phyloP scores from a whole-genome alignment of 2,888 invertebrate species.

The Vanessa cardui region DNA sequence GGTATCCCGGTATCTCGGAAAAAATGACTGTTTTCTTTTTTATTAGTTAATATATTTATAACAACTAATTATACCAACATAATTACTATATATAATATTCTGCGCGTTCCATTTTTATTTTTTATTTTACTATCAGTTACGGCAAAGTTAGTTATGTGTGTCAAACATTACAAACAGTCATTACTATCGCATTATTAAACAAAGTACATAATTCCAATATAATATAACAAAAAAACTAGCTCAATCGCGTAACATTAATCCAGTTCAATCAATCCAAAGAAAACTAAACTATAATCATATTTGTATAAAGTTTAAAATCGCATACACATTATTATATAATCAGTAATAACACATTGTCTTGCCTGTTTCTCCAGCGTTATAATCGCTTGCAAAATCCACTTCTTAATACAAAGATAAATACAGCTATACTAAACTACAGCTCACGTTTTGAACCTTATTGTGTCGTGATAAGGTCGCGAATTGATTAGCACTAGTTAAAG shows the following conservation, averaged over 20 bases:
- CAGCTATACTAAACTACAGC: neutral
- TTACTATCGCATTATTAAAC: neutral
- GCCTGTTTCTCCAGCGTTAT: neutral
- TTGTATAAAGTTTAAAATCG: neutral
- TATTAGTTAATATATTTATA: too few species aligned
- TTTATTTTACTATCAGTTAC: too few species aligned
- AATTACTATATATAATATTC: too few species aligned
- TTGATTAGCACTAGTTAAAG: neutral
- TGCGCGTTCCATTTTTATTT: too few species aligned
- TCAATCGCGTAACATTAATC: conserved; percentile 15
- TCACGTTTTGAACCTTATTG: neutral
- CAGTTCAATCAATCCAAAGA: neutral
- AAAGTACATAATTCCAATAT: neutral
- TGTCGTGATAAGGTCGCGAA: neutral
- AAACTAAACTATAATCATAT: neutral
- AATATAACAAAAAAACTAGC: neutral
- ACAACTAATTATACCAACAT: too few species aligned
- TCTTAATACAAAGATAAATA: neutral
- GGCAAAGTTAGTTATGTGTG: too few species aligned
- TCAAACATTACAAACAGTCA: too few species aligned
- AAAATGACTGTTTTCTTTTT: too few species aligned
- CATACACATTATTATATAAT: conserved; percentile 1
- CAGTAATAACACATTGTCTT: conserved; percentile 1
- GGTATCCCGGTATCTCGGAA: too few species aligned
- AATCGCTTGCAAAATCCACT: conserved; percentile 4